Evolutionary conservation across 2,797 vertebrate species (phyloP).

Genomic region (Holocentrus rufus): DNA sequence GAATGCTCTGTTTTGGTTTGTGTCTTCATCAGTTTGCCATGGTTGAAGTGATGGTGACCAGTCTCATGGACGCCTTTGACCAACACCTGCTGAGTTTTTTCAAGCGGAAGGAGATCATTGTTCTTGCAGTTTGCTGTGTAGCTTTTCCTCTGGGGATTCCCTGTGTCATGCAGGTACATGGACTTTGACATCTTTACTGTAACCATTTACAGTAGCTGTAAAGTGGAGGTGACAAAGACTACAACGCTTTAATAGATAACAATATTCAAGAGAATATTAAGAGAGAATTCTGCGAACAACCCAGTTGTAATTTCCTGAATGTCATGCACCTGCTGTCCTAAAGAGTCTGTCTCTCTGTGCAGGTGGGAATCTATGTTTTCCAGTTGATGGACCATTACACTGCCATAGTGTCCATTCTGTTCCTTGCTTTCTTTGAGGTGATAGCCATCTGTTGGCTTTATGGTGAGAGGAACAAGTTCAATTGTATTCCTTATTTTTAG

Average conservation of each 20-base stretch:
- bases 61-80: conserved; percentile 77
- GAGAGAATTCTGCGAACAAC: neutral
- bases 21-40: conserved; percentile 80
- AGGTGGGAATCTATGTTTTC: conserved; percentile 85
- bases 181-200: neutral
- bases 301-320: neutral
- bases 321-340: neutral
- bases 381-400: conserved; percentile 87
- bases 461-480: conserved; percentile 65
- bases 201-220: neutral
- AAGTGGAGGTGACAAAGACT: neutral
- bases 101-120: conserved; percentile 79
- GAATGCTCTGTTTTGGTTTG: neutral
- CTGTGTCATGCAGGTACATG: conserved; percentile 81
- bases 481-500: neutral
- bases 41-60: conserved; percentile 86
- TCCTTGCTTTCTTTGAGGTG: conserved; percentile 85
- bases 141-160: conserved; percentile 80
- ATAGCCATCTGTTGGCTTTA: conserved; percentile 81
- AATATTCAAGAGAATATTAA: too few species aligned
- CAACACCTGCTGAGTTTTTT: conserved; percentile 66
- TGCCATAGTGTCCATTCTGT: conserved; percentile 84
- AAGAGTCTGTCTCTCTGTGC: conserved; percentile 31
- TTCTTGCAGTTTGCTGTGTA: conserved; percentile 73
- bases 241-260: neutral